Percentiles rank a stretch among this genome's conserved stretches.
Conservation (phyloP, 2,113 vertebrate species). For the Sitta europaea region DNA sequence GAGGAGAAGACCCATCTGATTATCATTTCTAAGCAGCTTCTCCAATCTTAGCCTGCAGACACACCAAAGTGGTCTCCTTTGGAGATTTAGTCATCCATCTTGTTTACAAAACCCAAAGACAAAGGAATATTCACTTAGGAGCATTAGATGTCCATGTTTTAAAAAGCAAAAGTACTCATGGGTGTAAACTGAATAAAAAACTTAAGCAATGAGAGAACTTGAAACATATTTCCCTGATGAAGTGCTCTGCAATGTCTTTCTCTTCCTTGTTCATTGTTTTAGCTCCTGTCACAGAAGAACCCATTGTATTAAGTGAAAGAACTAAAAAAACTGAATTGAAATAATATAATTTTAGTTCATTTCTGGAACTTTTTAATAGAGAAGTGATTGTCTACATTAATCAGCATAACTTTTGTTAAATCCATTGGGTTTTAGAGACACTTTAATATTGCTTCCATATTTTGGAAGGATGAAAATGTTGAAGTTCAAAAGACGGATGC, state of each 20-base stretch:
- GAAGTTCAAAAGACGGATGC: background rate
- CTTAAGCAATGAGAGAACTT: background rate
- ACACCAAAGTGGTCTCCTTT: background rate
- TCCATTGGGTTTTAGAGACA: background rate
- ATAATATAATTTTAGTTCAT: background rate
- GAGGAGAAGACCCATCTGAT: background rate
- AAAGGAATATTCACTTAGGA: background rate
- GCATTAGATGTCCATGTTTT: background rate
- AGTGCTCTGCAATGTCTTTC: background rate
- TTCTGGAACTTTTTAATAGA: conserved; percentile 3
- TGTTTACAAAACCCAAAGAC: background rate
- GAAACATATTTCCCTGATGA: background rate
- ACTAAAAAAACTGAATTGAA: background rate
- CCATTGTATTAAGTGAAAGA: background rate
- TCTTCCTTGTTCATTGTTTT: background rate
- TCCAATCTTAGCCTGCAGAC: background rate
- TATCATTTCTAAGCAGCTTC: background rate
- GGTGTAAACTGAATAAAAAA: background rate
- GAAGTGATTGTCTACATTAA: conserved; percentile 6
- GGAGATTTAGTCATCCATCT: background rate
- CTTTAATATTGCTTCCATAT: background rate
- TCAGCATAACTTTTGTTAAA: conserved; percentile 23
- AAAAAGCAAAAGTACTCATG: background rate
- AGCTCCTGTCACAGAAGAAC: background rate
- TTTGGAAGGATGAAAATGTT: background rate